Conservation (phyloP, 2,113 vertebrate genomes). For the Eubucco bourcierii region DNA sequence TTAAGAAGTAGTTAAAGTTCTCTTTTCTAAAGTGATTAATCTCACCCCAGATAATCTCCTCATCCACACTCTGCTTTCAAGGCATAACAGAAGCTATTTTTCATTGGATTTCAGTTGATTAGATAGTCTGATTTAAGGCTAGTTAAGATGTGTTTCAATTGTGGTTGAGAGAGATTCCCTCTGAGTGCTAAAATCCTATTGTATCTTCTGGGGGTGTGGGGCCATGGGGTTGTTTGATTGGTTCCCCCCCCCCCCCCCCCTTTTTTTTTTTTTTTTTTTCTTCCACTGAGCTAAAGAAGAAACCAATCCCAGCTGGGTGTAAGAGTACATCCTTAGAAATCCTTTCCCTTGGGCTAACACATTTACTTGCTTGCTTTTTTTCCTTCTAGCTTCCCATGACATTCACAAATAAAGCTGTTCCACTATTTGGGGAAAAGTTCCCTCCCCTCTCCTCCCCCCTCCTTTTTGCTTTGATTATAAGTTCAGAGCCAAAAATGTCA, state of each 20-base stretch:
- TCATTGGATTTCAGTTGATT: slow-evolving; percentile 71
- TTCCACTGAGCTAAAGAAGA: slow-evolving; percentile 39
- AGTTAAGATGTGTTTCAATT: slow-evolving; percentile 64
- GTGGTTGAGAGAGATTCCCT: slow-evolving; percentile 40
- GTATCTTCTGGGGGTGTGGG: slow-evolving; percentile 5
- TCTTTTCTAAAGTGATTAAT: slow-evolving; percentile 77
- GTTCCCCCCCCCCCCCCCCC: too few relatives aligned
- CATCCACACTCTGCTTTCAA: slow-evolving; percentile 67
- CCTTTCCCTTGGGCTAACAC: slow-evolving; percentile 26
- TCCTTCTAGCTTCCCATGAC: slow-evolving; percentile 36
- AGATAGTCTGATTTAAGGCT: slow-evolving; percentile 64
- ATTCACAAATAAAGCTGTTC: slow-evolving; percentile 63
- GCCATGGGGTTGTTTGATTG: not conserved
- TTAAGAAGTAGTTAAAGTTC: slow-evolving; percentile 78
- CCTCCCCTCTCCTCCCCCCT: not conserved
- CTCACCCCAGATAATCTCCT: slow-evolving; percentile 73
- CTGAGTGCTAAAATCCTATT: slow-evolving; percentile 55
- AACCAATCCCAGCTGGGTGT: slow-evolving; percentile 38
- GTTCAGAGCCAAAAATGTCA: slow-evolving; percentile 28
- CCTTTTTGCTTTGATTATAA: slow-evolving; percentile 48
- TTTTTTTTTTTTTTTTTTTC: not conserved
- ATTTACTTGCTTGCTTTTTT: slow-evolving; percentile 48
- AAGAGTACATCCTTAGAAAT: slow-evolving; percentile 57
- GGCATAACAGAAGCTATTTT: slow-evolving; percentile 69
- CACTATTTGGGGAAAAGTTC: not conserved